Evolutionary conservation across 2,888 invertebrate species (phyloP), one percentile per base, ranked within the genome.

Genomic region (Parascotia fuliginaria): DNA sequence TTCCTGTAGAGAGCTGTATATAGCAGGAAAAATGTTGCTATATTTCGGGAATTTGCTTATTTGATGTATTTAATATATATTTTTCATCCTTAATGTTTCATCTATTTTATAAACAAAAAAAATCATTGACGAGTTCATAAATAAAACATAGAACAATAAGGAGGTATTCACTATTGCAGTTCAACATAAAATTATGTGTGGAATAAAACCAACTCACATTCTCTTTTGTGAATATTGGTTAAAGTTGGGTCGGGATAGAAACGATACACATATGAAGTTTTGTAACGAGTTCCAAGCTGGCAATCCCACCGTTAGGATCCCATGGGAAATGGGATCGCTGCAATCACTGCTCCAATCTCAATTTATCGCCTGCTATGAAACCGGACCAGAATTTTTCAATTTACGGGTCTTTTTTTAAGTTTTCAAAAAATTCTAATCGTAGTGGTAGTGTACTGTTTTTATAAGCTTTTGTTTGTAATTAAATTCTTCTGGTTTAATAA

Each of bases 221-320:
- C 34, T 45, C 40, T 50, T 56, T 54, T 42, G 41, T 37, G 33
- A 42, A 42, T 51, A 51, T 51, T 42, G 51, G 38, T 31, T 14
- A 42, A 45, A 51, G 37, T 51, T 42, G 22, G 12, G 41, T 19
- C 32, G 36, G 16, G 36, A 19, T 33, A 33, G 40, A 42, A 45
- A 16, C 38, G 42, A 45, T 38, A 51, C 51, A 45, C 24, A 45
- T 44, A 28, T 38, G 48, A 48, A 44, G 48, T 52, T 53, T 43
- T 37, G 48, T 40, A 43, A 47, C 43, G 48, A 43, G 43, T 48
- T 43, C 28, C 36, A 37, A 40, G 39, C 42, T 33, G 24, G 13
- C 27, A 40, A 39, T 44, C 41, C 29, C 33, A 44, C 13, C 27
- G 43, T 48, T 48, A 44, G 42, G 42, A 45, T 41, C 42, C 31